These are phyloP conservation scores for Coreius guichenoti DNA, from an alignment of 2,797 vertebrate species.

Conservation along the genomic window DNA sequence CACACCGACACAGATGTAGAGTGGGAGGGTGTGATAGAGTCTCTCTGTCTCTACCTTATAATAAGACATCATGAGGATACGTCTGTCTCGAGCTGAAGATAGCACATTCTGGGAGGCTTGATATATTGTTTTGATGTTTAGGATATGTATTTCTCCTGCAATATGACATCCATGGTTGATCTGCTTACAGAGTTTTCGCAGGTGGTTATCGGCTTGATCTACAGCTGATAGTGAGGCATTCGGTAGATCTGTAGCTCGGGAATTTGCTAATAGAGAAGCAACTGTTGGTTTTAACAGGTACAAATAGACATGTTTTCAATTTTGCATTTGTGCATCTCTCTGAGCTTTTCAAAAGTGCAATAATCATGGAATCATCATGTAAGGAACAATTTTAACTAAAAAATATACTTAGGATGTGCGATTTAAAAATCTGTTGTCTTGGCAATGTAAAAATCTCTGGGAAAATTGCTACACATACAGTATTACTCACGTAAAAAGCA, in stretches of 20 bases:
- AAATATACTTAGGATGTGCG: background rate
- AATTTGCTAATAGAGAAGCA: conserved; percentile 9
- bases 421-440: background rate
- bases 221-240: background rate
- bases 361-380: background rate
- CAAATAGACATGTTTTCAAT: conserved; percentile 8
- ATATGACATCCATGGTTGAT: conserved; percentile 26
- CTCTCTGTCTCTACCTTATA: conserved; percentile 51
- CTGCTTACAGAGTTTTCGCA: conserved; percentile 25
- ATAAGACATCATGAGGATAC: conserved; percentile 49
- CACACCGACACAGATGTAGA: conserved; percentile 61
- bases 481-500: background rate
- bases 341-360: background rate
- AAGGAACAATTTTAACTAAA: background rate
- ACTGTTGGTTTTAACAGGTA: conserved; percentile 27
- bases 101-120: conserved; percentile 48
- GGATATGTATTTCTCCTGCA: conserved; percentile 31
- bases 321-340: background rate
- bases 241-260: background rate
- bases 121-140: conserved; percentile 45
- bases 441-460: background rate
- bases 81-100: conserved; percentile 49
- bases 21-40: conserved; percentile 61
- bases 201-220: conserved; percentile 20
- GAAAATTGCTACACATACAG: background rate